Conservation (phyloP, 1,140 invertebrate species). For the Atopsyche davidsoni region DNA sequence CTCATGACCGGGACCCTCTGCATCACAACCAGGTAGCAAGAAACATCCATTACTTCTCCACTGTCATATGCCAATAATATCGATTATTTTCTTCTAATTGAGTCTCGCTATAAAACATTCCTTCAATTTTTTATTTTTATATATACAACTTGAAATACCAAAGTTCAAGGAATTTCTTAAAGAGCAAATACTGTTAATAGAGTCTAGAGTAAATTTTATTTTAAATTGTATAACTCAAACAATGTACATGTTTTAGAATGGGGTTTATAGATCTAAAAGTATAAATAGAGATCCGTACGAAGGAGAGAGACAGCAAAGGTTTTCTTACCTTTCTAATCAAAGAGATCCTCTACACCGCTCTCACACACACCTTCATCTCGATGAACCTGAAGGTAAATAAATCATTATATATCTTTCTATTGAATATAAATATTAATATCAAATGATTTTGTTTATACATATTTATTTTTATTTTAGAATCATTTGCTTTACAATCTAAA, state of each 20-base stretch:
- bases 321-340: constrained; percentile 31
- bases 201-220: too few species aligned
- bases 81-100: constrained; percentile 10
- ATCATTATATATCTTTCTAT: too few species aligned
- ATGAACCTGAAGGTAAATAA: constrained; percentile 24
- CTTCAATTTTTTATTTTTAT: too few species aligned
- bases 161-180: too few species aligned
- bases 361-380: constrained; percentile 43
- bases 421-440: too few species aligned
- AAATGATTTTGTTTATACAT: neutral
- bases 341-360: constrained; percentile 44
- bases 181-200: too few species aligned
- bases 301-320: constrained; percentile 20
- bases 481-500: constrained; percentile 36
- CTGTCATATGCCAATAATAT: too few species aligned
- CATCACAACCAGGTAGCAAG: constrained; percentile 6
- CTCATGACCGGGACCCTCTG: constrained; percentile 17
- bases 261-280: constrained; percentile 28
- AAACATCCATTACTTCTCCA: too few species aligned
- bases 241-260: constrained; percentile 27
- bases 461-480: constrained; percentile 29
- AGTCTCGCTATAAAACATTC: too few species aligned
- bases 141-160: too few species aligned
- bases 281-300: constrained; percentile 24
- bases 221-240: too few species aligned